Conservation (phyloP, 2,888 invertebrate species). For the Ditylenchus weischeri region DNA sequence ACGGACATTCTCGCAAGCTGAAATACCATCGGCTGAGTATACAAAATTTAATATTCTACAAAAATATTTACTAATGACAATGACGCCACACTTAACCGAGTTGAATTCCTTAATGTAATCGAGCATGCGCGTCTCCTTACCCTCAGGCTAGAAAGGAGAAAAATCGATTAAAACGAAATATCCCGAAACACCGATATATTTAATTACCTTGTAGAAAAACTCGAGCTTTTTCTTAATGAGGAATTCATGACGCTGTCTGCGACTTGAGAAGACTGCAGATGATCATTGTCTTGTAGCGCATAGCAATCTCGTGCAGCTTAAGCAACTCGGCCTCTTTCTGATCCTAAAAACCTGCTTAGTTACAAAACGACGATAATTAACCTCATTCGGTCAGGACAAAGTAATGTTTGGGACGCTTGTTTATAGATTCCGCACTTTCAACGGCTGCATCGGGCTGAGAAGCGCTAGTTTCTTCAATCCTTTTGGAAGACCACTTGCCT, state of each 20-base stretch:
- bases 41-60: too few species aligned
- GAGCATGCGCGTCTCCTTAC: neutral
- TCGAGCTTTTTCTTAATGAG: neutral
- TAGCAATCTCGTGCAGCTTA: neutral
- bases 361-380: too few species aligned
- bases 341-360: too few species aligned
- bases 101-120: constrained; percentile 1
- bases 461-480: too few species aligned
- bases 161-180: neutral
- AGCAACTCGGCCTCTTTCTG: neutral
- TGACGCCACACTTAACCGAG: neutral
- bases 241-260: neutral
- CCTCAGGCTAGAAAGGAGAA: neutral
- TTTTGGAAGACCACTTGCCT: too few species aligned
- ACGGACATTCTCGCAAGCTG: neutral
- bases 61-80: neutral
- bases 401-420: too few species aligned
- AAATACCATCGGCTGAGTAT: too few species aligned
- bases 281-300: neutral
- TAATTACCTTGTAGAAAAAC: constrained; percentile 1
- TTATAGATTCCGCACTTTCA: too few species aligned
- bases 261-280: neutral
- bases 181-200: neutral
- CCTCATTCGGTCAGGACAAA: too few species aligned
- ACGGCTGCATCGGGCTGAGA: too few species aligned